phyloP scores from a whole-genome alignment of 1,140 invertebrate genomes.

The Eueides isabella region DNA sequence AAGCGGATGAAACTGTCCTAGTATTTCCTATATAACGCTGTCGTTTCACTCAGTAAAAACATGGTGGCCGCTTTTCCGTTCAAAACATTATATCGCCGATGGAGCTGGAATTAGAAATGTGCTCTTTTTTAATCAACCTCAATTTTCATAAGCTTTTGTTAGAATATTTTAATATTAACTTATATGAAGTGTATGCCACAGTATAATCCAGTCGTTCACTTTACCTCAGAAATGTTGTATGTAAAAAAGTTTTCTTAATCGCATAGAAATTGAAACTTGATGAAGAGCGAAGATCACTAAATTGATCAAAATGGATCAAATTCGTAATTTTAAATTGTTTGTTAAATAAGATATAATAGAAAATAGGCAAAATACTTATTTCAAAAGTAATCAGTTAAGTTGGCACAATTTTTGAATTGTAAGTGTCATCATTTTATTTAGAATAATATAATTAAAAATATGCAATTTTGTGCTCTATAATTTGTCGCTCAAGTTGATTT shows the following conservation, averaged over 20 bases:
- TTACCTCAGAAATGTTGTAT: neutral
- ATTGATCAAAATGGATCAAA: too few relatives aligned
- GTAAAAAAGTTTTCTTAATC: too few relatives aligned
- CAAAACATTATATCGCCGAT: conserved; percentile 36
- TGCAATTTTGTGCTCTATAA: neutral
- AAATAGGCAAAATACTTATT: too few relatives aligned
- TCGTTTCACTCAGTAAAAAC: conserved; percentile 55
- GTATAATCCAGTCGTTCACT: neutral
- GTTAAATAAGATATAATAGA: too few relatives aligned
- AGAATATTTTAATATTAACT: conserved; percentile 9
- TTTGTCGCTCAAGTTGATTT: neutral
- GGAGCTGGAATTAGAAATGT: conserved; percentile 42
- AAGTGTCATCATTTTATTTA: neutral
- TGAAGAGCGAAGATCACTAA: too few relatives aligned
- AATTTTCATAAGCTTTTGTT: conserved; percentile 33
- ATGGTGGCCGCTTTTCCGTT: conserved; percentile 35
- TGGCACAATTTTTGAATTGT: neutral
- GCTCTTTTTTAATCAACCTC: conserved; percentile 45
- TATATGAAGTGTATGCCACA: neutral
- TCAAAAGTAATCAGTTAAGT: too few relatives aligned
- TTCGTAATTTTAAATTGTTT: too few relatives aligned
- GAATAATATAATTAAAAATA: neutral
- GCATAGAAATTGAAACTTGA: too few relatives aligned
- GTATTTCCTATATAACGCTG: conserved; percentile 61
- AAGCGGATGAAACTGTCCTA: conserved; percentile 52